Conservation (phyloP, 2,113 vertebrate species). For the Meles meles region DNA sequence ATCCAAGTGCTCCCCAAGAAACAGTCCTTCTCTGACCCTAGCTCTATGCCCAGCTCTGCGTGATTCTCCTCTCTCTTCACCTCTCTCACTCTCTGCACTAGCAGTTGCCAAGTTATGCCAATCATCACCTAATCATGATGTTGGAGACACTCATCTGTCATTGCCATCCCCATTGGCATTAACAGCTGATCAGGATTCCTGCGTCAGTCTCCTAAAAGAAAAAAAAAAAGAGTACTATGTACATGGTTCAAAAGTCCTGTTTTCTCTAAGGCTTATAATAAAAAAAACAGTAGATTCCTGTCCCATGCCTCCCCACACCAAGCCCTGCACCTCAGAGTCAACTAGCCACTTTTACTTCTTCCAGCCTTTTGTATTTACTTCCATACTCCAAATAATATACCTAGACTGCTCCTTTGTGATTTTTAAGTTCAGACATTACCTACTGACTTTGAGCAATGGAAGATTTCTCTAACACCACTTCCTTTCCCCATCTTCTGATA, state of each 20-base stretch:
- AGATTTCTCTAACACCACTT: background rate
- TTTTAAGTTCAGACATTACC: slow-evolving; percentile 29
- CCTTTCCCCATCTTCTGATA: background rate
- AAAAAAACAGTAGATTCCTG: background rate
- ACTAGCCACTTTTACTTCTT: background rate
- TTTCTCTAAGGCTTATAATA: background rate
- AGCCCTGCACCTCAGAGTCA: background rate
- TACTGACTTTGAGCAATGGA: background rate
- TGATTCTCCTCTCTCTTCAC: background rate
- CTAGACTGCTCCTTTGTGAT: background rate
- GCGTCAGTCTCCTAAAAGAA: background rate
- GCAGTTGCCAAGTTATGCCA: background rate
- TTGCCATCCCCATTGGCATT: background rate
- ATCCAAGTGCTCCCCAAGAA: background rate
- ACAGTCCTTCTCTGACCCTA: background rate
- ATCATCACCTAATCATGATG: background rate
- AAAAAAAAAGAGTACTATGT: background rate
- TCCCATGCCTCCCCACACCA: background rate
- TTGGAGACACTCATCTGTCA: background rate
- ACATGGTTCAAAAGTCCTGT: background rate
- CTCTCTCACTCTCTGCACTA: background rate
- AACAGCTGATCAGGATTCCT: background rate
- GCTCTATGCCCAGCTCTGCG: background rate
- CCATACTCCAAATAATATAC: slow-evolving; percentile 11
- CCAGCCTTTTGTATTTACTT: background rate